Percentiles rank a stretch among this genome's conserved stretches.
Evolutionary conservation across 2,113 vertebrate species (phyloP).

Genomic region (Sorex fumeus): DNA sequence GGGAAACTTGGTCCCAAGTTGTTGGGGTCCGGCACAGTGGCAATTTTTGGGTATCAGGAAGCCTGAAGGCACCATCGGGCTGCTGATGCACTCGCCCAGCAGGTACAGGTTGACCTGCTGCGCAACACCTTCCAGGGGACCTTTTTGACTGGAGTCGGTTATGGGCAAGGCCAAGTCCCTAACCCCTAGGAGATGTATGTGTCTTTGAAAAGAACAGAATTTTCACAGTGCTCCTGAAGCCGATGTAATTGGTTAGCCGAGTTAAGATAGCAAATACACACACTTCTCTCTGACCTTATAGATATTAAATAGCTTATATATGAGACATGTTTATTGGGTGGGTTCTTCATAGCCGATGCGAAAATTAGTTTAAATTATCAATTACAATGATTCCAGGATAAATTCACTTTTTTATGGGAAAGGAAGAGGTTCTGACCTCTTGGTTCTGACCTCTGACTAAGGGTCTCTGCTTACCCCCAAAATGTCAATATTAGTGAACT

Average conservation of each 20-base stretch:
- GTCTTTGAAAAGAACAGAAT: conserved; percentile 46
- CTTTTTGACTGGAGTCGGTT: no score
- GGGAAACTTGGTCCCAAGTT: no score
- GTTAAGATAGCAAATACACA: conserved; percentile 53
- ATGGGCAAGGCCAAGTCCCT: no score
- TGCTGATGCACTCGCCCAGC: no score
- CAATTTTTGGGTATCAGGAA: no score
- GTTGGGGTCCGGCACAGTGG: no score
- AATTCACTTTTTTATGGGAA: not conserved
- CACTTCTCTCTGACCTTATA: not conserved
- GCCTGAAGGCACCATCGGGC: no score
- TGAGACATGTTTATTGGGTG: conserved; percentile 8
- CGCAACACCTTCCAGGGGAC: no score
- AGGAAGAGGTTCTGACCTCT: no score
- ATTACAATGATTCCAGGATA: conserved; percentile 41
- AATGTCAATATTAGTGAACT: not conserved
- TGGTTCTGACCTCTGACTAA: no score
- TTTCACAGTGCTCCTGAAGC: not conserved
- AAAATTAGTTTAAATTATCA: conserved; percentile 56
- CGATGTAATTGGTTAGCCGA: not conserved
- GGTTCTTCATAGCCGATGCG: conserved; percentile 12
- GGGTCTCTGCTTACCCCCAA: conserved; percentile 32
- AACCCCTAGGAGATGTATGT: not conserved
- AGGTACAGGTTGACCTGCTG: no score
- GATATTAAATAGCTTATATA: not conserved